Percentiles rank a stretch among this genome's conserved stretches.
phyloP scores from a whole-genome alignment of 2,113 vertebrate genomes.

The Phasianus colchicus region DNA sequence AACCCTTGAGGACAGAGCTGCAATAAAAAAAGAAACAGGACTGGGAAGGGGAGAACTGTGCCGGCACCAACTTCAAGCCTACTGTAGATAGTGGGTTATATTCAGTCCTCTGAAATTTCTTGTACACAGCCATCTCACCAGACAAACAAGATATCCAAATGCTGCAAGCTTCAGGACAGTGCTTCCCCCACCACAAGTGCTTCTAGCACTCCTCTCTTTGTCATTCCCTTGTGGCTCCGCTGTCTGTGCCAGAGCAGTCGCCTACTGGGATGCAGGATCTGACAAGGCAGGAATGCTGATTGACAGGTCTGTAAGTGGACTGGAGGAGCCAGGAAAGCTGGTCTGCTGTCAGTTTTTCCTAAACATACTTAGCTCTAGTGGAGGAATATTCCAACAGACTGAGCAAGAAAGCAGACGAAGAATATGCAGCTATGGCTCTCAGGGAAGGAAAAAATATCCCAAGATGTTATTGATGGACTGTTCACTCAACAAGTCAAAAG shows the following conservation, averaged over 20 bases:
- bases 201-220: not conserved
- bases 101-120: not conserved
- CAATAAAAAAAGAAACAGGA: not conserved
- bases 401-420: not conserved
- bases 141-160: not conserved
- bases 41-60: not conserved
- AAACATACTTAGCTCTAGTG: conserved; percentile 3
- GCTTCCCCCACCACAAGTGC: not conserved
- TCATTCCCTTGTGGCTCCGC: not conserved
- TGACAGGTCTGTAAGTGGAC: conserved; percentile 6
- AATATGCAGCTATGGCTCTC: not conserved
- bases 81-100: not conserved
- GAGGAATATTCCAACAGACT: not conserved
- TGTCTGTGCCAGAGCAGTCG: not conserved
- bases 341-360: conserved; percentile 8
- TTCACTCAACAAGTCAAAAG: not conserved
- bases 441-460: not conserved
- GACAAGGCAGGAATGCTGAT: conserved; percentile 35
- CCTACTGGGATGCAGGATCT: not conserved
- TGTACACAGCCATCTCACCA: not conserved
- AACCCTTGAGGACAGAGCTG: not conserved
- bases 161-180: not conserved
- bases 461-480: not conserved
- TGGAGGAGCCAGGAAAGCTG: conserved; percentile 32
- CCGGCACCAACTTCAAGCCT: not conserved